A percentile compares a stretch with the other conserved stretches of the same genome.
Conservation (phyloP, 2,797 vertebrate species). For the Lophotriccus pileatus region DNA sequence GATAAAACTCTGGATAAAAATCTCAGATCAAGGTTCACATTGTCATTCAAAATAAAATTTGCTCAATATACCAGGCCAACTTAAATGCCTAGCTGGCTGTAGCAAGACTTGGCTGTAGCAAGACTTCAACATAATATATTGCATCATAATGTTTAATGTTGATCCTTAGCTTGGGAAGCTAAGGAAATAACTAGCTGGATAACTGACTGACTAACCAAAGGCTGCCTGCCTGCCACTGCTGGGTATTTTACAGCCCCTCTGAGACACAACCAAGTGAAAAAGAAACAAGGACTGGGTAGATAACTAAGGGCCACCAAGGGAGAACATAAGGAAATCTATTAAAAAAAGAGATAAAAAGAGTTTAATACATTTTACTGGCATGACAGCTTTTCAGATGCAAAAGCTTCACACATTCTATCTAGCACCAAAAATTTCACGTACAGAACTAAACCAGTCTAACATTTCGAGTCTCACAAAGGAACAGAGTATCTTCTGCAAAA, state of each 20-base stretch:
- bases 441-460: not conserved
- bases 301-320: not conserved
- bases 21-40: not conserved
- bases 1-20: not conserved
- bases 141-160: not conserved
- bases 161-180: not conserved
- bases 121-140: slow-evolving; percentile 3
- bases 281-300: not conserved
- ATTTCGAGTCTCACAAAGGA: slow-evolving; percentile 13
- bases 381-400: not conserved
- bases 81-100: slow-evolving; percentile 65
- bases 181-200: slow-evolving; percentile 23
- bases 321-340: not conserved
- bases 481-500: not conserved
- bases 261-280: not conserved
- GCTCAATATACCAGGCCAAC: slow-evolving; percentile 44
- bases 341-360: not conserved
- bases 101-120: slow-evolving; percentile 51
- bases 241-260: not conserved
- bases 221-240: not conserved
- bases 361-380: not conserved
- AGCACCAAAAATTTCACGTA: not conserved
- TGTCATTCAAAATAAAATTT: not conserved
- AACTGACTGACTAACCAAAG: not conserved
- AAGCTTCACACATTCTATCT: not conserved